phyloP scores from a whole-genome alignment of 2,113 vertebrate species.

The Heliornis fulica region DNA sequence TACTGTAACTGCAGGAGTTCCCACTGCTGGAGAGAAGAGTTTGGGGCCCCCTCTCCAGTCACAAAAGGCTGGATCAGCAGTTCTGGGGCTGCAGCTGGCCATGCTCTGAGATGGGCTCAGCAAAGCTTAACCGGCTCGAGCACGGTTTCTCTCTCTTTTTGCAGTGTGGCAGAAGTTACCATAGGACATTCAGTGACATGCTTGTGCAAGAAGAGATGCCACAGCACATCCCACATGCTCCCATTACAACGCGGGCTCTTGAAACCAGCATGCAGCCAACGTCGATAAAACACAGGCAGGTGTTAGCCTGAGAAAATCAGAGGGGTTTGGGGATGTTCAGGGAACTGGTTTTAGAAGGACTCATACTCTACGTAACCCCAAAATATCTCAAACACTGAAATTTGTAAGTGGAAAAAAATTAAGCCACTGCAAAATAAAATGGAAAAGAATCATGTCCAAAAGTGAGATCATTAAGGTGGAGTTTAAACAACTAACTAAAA shows the following conservation, averaged over 20 bases:
- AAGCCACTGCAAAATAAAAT: neutral
- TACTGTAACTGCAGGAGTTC: neutral
- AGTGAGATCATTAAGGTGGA: constrained; percentile 5
- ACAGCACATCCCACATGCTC: neutral
- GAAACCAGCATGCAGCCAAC: rapidly evolving
- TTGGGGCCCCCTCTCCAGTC: neutral
- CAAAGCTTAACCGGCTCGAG: neutral
- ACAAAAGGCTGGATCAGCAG: neutral
- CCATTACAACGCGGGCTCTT: neutral
- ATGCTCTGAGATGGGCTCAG: neutral
- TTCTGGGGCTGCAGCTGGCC: neutral
- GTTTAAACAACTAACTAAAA: neutral
- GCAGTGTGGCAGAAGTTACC: neutral
- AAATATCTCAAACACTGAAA: neutral
- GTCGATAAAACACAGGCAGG: neutral
- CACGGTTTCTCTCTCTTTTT: neutral
- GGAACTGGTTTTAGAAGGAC: neutral
- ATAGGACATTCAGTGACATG: rapidly evolving
- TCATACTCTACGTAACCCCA: neutral
- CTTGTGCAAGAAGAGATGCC: neutral
- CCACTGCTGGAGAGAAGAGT: neutral
- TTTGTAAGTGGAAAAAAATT: neutral
- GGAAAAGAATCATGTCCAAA: neutral
- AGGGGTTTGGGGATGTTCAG: neutral
- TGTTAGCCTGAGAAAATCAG: neutral